Evolutionary conservation across 2,888 invertebrate species (phyloP).

Genomic region (Coleophora flavipennella): DNA sequence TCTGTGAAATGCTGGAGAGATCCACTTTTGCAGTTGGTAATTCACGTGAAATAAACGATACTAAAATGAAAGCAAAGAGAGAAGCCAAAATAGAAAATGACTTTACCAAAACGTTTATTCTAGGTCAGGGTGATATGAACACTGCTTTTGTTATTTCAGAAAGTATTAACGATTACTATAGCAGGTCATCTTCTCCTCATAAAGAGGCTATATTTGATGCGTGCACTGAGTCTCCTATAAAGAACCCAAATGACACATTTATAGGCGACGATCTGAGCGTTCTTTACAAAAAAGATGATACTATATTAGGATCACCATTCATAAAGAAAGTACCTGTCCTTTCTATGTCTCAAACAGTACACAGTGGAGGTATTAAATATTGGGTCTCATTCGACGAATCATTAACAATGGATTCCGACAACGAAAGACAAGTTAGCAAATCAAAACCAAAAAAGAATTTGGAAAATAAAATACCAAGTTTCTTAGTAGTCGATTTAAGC

Average conservation of each 20-base stretch:
- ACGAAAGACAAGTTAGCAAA: conserved; percentile 11
- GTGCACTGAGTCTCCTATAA: conserved; percentile 43
- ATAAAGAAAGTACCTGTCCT: conserved; percentile 40
- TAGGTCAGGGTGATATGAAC: conserved; percentile 38
- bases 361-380: conserved; percentile 55
- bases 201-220: conserved; percentile 29
- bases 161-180: conserved; percentile 10
- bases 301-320: conserved; percentile 44
- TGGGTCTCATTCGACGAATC: conserved; percentile 61
- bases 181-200: conserved; percentile 36
- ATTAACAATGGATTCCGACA: conserved; percentile 16
- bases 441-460: conserved; percentile 6
- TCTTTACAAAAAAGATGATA: conserved; percentile 36
- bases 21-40: conserved; percentile 2
- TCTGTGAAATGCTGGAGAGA: conserved; percentile 11
- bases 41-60: no score
- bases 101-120: conserved; percentile 24
- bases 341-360: conserved; percentile 53
- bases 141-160: conserved; percentile 45
- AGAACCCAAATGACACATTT: conserved; percentile 16
- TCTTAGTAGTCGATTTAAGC: conserved; percentile 29
- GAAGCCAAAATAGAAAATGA: conserved; percentile 7
- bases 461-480: conserved; percentile 45
- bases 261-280: conserved; percentile 24
- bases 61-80: conserved; percentile 12